A percentile compares a stretch with the other conserved stretches of the same genome.
These are phyloP conservation scores for Hypothenemus hampei DNA, from an alignment of 1,140 invertebrate genomes.

Conservation along the genomic window DNA sequence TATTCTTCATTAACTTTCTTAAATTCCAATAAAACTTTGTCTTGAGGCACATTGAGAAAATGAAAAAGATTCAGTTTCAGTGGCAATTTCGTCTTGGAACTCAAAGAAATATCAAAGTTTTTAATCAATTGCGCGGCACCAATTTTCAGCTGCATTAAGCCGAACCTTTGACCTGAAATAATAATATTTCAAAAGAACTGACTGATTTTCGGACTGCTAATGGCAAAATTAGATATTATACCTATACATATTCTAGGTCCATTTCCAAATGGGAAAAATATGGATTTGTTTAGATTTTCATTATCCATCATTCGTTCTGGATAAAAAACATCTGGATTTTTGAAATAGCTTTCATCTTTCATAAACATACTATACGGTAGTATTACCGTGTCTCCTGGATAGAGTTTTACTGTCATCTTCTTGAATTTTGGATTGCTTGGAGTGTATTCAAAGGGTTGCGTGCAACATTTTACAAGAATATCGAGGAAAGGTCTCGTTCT, in stretches of 20 bases:
- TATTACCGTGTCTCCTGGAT: conserved; percentile 7
- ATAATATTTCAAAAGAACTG: background rate
- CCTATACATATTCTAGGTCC: conserved; percentile 14
- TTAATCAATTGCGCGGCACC: conserved; percentile 13
- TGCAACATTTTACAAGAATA: conserved; percentile 6
- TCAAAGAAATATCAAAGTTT: conserved; percentile 11
- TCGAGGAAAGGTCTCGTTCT: background rate
- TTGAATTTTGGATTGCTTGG: conserved; percentile 34
- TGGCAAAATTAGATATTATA: background rate
- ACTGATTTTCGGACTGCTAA: background rate
- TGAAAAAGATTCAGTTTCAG: conserved; percentile 3
- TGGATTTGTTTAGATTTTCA: background rate
- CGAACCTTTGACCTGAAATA: conserved; percentile 20
- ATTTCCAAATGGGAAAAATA: conserved; percentile 13
- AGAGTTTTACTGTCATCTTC: conserved; percentile 43
- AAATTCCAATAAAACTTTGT: conserved; percentile 11
- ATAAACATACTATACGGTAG: conserved; percentile 54
- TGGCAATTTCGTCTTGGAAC: conserved; percentile 7
- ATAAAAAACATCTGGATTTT: conserved; percentile 54
- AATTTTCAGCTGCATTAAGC: conserved; percentile 18
- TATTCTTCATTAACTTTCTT: no score
- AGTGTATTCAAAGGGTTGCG: conserved; percentile 9
- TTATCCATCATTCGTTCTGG: conserved; percentile 52
- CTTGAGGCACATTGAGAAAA: conserved; percentile 15
- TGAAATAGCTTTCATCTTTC: conserved; percentile 54